Base-by-base conservation (phyloP, 2,888 invertebrate species). In the Pristionchus maxplancki region DNA sequence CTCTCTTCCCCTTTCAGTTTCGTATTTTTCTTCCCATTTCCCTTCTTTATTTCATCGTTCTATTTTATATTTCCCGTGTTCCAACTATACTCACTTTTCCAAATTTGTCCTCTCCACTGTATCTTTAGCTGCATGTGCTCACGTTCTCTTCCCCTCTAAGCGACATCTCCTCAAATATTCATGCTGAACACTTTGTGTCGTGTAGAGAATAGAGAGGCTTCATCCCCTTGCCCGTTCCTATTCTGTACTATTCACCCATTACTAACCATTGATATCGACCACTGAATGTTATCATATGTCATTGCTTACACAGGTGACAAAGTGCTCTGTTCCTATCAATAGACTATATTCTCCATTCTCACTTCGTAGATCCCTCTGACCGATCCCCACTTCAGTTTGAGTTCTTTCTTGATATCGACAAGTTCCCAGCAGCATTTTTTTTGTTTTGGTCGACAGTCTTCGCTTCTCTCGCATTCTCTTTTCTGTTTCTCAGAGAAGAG, bases 1-100 rank as follows among this genome's bases (percentile, higher is more conserved):
- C 82, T 82, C 82, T n/a, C 82, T 82, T 53, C 48, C 82, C 82
- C 48, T 50, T 50, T 11, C 28, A 53, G 28, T 34, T 28, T 58
- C 83, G 53, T 44, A n/a, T 11, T 62, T 83, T 83, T 83, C 24
- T 13, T 34, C 20, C 58, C 40, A 11, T 28, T 58, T 83, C 44
- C 34, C 50, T 31, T 83, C 53, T 62, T 20, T 53, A 17, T n/a
- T 78, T 78, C 44, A 48, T 48, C 44, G n/a, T 28, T 64, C 64
- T 24, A 13, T 58, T 58, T 28, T 78, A 44, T 48, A 20, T 48
- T 20, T 28, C 28, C 37, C 1, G 44, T 20, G 15, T 78, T 20
- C 15, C 78, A 48, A 28, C 44, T n/a, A n/a, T 48, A 78, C 48
- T 48, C 83, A 34, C 58, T 53, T 11, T 20, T 83, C 82, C 53